Conservation (phyloP, 2,888 invertebrate species). For the Sphaerophoria taeniata region DNA sequence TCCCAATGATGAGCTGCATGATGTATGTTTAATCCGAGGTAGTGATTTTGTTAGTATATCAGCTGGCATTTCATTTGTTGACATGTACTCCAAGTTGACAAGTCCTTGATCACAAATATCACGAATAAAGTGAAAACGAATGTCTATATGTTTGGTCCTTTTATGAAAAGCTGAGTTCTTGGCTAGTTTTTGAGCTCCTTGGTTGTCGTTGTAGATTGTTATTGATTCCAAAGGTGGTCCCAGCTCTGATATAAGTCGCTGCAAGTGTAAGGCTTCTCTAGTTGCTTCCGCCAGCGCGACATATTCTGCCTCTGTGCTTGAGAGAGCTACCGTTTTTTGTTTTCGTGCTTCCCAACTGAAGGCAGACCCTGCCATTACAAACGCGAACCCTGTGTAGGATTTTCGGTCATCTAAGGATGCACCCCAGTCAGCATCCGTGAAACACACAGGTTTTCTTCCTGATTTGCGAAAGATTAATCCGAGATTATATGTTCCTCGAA, state of each 20-base stretch:
- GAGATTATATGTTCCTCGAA: slow-evolving; percentile 51
- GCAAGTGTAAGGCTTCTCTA: slow-evolving; percentile 66
- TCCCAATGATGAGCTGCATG: slow-evolving; percentile 11
- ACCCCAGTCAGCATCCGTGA: slow-evolving; percentile 74
- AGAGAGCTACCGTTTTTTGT: slow-evolving; percentile 57
- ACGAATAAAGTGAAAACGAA: slow-evolving; percentile 60
- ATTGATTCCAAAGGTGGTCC: slow-evolving; percentile 35
- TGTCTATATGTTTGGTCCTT: slow-evolving; percentile 71
- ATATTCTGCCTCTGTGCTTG: slow-evolving; percentile 51
- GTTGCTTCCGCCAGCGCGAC: slow-evolving; percentile 64
- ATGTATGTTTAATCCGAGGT: not conserved
- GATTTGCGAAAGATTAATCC: slow-evolving; percentile 46
- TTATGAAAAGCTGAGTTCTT: slow-evolving; percentile 49
- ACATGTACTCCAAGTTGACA: slow-evolving; percentile 60
- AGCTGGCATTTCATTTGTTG: slow-evolving; percentile 67
- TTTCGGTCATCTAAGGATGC: slow-evolving; percentile 52
- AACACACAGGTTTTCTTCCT: slow-evolving; percentile 38
- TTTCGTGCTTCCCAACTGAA: slow-evolving; percentile 74
- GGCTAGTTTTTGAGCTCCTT: slow-evolving; percentile 62
- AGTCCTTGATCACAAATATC: slow-evolving; percentile 44
- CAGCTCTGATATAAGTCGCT: slow-evolving; percentile 49
- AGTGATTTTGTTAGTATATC: slow-evolving; percentile 69
- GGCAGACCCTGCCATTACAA: slow-evolving; percentile 56
- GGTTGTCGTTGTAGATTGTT: slow-evolving; percentile 67
- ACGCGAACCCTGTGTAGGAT: slow-evolving; percentile 72